Evolutionary conservation across 2,113 vertebrate species (phyloP).

Genomic region (Crotophaga sulcirostris): DNA sequence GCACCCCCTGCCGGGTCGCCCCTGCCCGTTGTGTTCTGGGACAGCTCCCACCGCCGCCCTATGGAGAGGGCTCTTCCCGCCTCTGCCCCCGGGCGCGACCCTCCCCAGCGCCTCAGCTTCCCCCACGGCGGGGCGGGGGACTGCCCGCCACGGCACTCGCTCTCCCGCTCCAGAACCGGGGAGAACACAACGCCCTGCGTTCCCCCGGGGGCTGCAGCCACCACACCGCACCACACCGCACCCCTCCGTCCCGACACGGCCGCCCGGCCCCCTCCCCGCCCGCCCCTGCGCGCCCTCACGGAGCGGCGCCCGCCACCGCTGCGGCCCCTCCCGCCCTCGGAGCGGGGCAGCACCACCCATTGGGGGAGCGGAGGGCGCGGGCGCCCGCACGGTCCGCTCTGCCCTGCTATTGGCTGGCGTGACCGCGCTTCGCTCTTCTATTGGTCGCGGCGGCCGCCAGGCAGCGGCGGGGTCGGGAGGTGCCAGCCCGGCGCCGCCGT

Average conservation of each 20-base stretch:
- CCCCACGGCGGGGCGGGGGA: not conserved
- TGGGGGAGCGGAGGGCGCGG: not conserved
- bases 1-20: not conserved
- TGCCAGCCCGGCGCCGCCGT: not conserved
- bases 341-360: not conserved
- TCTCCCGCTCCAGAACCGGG: not conserved
- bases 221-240: too few species aligned
- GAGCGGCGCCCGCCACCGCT: not conserved
- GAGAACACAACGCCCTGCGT: accelerated
- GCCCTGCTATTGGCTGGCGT: not conserved
- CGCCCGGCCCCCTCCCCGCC: not conserved
- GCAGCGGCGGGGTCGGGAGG: not conserved
- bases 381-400: not conserved
- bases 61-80: too few species aligned
- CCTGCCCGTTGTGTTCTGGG: not conserved
- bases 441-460: not conserved
- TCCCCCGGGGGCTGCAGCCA: not conserved
- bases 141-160: not conserved
- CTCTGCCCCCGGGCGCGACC: too few species aligned
- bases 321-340: not conserved
- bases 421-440: not conserved
- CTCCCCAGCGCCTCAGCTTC: not conserved
- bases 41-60: not conserved
- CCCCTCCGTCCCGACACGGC: too few species aligned
- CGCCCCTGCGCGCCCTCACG: not conserved